Conservation (phyloP, 53 echinoderm and acorn worm genomes). For the Pentamera pediparva region DNA sequence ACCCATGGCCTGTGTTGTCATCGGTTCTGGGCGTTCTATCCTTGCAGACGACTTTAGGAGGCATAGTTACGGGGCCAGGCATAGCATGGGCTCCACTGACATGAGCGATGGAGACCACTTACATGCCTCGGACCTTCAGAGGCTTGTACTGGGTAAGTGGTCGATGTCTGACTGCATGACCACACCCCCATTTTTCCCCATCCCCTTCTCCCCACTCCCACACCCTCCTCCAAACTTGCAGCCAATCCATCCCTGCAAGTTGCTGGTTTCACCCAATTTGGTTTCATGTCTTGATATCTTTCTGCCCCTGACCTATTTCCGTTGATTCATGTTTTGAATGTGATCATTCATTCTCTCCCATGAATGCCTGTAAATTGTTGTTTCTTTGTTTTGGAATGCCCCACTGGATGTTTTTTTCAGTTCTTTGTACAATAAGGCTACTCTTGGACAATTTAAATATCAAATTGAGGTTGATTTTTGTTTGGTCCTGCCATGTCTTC, state of each 20-base stretch:
- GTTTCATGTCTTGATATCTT: neutral
- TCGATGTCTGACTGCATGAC: neutral
- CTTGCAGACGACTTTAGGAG: constrained; percentile 70
- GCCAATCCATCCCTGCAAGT: neutral
- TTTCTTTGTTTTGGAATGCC: no score
- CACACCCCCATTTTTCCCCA: neutral
- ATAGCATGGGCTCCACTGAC: constrained; percentile 45
- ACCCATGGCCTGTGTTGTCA: no score
- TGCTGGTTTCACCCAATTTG: neutral
- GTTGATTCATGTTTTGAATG: no score
- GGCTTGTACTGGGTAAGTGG: constrained; percentile 74
- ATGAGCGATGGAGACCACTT: constrained; percentile 64
- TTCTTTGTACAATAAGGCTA: no score
- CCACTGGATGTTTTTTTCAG: no score
- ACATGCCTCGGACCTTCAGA: constrained; percentile 62
- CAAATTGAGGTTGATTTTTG: no score
- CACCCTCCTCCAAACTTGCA: neutral
- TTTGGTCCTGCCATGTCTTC: no score
- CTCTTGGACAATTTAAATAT: no score
- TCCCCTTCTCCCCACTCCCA: neutral
- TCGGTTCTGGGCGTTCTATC: neutral
- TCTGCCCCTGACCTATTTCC: neutral
- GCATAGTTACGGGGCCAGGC: constrained; percentile 95
- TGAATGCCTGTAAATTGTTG: no score
- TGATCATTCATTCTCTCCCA: no score